Conservation (phyloP, 2,888 invertebrate genomes). For the Anodontia alba region DNA sequence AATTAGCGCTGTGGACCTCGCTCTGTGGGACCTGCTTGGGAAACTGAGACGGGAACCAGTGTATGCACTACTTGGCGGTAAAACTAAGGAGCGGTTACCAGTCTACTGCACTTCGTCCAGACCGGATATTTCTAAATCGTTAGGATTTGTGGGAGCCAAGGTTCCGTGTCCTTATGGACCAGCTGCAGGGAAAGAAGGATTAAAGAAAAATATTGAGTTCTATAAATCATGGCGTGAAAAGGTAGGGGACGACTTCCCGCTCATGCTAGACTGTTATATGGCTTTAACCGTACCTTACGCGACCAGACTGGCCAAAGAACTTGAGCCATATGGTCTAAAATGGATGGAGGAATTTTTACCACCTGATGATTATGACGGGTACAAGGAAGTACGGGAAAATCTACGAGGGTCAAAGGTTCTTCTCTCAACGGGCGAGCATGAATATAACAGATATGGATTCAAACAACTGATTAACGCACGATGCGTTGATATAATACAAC, state of each 20-base stretch:
- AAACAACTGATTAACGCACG: slow-evolving; percentile 76
- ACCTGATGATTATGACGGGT: slow-evolving; percentile 81
- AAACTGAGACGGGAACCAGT: slow-evolving; percentile 80
- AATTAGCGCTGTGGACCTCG: slow-evolving; percentile 82
- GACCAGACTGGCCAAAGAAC: slow-evolving; percentile 75
- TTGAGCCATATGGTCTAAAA: slow-evolving; percentile 79
- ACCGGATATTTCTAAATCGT: slow-evolving; percentile 79
- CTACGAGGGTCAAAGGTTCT: slow-evolving; percentile 75
- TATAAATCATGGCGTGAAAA: slow-evolving; percentile 79
- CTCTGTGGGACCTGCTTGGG: slow-evolving; percentile 82
- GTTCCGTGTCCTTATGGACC: slow-evolving; percentile 82
- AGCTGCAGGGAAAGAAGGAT: slow-evolving; percentile 78
- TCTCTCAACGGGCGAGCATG: slow-evolving; percentile 82
- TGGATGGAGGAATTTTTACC: slow-evolving; percentile 83
- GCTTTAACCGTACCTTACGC: slow-evolving; percentile 80
- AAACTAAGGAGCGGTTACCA: slow-evolving; percentile 80
- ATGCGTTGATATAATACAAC: slow-evolving; percentile 82
- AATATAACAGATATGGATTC: slow-evolving; percentile 82
- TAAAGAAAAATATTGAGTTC: slow-evolving; percentile 79
- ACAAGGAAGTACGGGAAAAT: slow-evolving; percentile 72
- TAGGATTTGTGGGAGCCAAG: slow-evolving; percentile 82
- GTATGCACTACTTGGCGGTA: slow-evolving; percentile 82
- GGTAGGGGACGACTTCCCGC: slow-evolving; percentile 81
- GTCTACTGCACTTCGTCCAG: slow-evolving; percentile 81
- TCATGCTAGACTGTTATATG: slow-evolving; percentile 83